phyloP scores from a whole-genome alignment of 2,113 vertebrate genomes.

The Ovis aries region DNA sequence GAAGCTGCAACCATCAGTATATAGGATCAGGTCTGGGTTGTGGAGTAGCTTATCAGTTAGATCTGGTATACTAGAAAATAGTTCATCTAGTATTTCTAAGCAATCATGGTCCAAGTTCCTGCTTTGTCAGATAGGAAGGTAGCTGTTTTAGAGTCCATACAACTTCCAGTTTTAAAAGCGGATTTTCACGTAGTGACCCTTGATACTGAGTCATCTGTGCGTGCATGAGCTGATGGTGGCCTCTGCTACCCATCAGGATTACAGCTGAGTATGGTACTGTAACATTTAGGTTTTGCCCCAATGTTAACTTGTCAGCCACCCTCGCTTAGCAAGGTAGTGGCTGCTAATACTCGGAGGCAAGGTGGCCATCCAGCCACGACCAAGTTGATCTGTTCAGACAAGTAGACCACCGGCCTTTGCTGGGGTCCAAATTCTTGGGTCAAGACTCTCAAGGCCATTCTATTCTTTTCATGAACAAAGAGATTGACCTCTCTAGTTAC shows the following conservation, averaged over 20 bases:
- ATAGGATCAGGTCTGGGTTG: neutral
- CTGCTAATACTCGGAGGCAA: neutral
- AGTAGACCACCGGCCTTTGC: neutral
- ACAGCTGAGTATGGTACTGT: neutral
- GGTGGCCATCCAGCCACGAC: accelerated
- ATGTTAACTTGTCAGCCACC: neutral
- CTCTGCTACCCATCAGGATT: neutral
- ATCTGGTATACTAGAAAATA: neutral
- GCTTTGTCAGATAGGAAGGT: neutral
- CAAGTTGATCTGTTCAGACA: neutral
- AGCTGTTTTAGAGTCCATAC: neutral
- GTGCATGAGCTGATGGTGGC: neutral
- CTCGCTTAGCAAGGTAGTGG: neutral
- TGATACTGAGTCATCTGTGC: neutral
- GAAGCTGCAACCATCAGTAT: neutral
- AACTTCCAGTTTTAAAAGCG: accelerated
- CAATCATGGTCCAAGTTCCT: neutral
- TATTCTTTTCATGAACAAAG: neutral
- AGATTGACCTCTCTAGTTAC: neutral
- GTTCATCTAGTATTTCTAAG: neutral
- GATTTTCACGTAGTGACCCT: neutral
- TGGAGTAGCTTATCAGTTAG: neutral
- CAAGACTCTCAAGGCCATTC: neutral
- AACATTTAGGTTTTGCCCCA: neutral
- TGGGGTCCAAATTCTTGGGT: neutral